Evolutionary conservation across 1,140 invertebrate species (phyloP).

Genomic region (Magallana ariakensis): DNA sequence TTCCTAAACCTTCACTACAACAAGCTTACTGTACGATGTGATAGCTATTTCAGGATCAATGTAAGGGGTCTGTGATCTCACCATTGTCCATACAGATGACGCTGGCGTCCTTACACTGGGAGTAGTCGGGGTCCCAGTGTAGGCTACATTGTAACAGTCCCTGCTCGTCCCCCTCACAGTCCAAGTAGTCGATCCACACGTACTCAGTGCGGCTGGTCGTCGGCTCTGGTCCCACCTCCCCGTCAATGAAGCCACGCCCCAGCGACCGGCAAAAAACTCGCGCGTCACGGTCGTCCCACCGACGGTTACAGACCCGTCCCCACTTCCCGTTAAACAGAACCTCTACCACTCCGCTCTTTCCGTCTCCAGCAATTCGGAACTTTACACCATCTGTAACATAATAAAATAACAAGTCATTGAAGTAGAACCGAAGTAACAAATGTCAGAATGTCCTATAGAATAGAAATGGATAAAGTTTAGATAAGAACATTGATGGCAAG

Average conservation of each 20-base stretch:
- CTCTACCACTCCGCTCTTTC: conserved; percentile 80
- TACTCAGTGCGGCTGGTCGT: conserved; percentile 3
- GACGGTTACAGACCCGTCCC: conserved; percentile 67
- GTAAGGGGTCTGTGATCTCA: conserved; percentile 7
- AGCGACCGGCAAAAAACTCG: conserved; percentile 67
- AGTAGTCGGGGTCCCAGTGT: conserved; percentile 54
- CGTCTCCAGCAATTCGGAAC: conserved; percentile 55
- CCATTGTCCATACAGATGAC: conserved; percentile 61
- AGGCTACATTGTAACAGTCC: conserved; percentile 56
- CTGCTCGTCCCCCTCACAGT: conserved; percentile 55
- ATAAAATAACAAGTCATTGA: background rate
- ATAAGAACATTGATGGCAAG: background rate
- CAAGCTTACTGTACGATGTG: no score
- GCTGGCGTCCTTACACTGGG: conserved; percentile 54
- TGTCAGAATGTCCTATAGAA: no score
- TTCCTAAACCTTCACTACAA: no score
- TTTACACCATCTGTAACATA: conserved; percentile 54
- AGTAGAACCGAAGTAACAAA: no score
- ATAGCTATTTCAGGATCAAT: no score
- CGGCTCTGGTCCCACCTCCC: conserved; percentile 45
- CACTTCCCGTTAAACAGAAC: conserved; percentile 66
- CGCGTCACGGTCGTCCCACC: conserved; percentile 61
- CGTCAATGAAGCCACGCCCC: conserved; percentile 60
- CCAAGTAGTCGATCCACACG: conserved; percentile 62
- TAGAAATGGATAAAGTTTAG: no score